Base-by-base conservation (phyloP, 2,888 invertebrate species). In the Amiota mariae region DNA sequence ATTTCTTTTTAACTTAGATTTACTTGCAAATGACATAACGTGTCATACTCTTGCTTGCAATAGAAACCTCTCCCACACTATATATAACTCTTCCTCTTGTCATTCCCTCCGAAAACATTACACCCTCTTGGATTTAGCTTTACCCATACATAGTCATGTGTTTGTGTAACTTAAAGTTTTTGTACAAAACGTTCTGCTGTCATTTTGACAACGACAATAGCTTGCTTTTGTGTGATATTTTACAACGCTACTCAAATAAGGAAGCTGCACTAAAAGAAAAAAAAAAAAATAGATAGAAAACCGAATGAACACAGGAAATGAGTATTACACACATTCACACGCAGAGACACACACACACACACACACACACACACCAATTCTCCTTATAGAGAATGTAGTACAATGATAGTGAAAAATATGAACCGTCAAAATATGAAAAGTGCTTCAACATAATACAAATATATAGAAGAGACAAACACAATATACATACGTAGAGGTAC, bases 141-240 rank as follows among this genome's bases (percentile, higher is more conserved):
- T 59, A 59, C 8, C 1, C 8, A 18, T 46, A 13, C n/a, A n/a
- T n/a, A n/a, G n/a, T n/a, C n/a, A n/a, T 64, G 72, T 59, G 63
- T 71, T 77, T 72, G 67, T 71, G 67, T 78, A 81, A 82, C 82
- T 85, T 85, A 80, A 81, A 77, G 76, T 78, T 78, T 56, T 74
- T 76, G 78, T 66, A 66, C 78, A 82, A 82, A 80, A 81, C 81
- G 78, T 78, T 80, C 80, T 85, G 82, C 82, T 85, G 82, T 84
- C 84, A 82, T 80, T 82, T 83, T 79, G 79, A 81, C 82, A 84
- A 73, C 75, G 66, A 66, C 66, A 66, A 66, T 78, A 77, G 79
- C 76, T 70, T 70, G 76, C 73, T 79, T 78, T 82, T 80, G 78
- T 36, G 36, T 81, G 74, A 77, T 70, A 47, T 66, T 61, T 20